These are phyloP conservation scores for Choloepus didactylus DNA, from an alignment of 2,797 vertebrate genomes.

Conservation along the genomic window DNA sequence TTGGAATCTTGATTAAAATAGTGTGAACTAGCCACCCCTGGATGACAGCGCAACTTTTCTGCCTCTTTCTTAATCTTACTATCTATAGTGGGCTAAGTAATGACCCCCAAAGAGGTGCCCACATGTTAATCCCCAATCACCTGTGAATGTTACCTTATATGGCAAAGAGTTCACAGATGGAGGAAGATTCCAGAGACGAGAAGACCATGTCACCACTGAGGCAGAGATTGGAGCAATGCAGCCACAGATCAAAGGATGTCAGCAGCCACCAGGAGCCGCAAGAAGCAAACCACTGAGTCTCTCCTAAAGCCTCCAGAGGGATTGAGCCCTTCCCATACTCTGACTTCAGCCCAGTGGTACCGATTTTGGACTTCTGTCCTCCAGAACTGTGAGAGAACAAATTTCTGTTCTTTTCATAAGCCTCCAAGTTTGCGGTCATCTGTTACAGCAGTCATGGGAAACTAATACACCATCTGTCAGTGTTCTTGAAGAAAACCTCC, in stretches of 20 bases:
- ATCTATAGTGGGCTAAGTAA: background rate
- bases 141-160: background rate
- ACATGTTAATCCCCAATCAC: background rate
- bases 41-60: background rate
- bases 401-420: background rate
- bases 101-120: background rate
- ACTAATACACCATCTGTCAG: background rate
- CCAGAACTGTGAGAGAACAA: background rate
- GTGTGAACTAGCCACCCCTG: background rate
- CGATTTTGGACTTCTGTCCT: background rate
- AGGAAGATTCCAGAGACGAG: background rate
- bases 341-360: background rate
- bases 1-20: background rate
- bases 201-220: background rate
- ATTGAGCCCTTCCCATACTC: background rate
- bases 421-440: background rate
- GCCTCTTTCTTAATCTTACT: background rate
- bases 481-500: background rate
- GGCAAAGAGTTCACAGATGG: background rate
- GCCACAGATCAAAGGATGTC: background rate
- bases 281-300: rapidly evolving
- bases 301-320: background rate
- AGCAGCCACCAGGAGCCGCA: background rate
- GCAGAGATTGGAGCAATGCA: background rate
- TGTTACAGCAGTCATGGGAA: background rate